Percentiles rank a stretch among this genome's conserved stretches.
These are phyloP conservation scores for Dolichallabes microphthalmus DNA, from an alignment of 2,113 vertebrate genomes.

Conservation along the genomic window DNA sequence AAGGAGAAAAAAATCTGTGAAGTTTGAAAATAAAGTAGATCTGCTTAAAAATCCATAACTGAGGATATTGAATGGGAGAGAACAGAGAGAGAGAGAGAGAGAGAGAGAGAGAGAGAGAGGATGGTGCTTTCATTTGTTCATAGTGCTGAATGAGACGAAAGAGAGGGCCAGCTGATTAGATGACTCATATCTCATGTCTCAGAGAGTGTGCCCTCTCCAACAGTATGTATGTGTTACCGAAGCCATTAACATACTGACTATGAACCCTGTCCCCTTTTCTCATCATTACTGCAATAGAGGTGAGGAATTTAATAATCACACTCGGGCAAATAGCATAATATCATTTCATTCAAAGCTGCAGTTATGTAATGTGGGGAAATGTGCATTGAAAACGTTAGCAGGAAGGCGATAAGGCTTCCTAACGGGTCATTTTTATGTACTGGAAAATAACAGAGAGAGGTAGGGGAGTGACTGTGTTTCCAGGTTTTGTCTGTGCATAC, in stretches of 20 bases:
- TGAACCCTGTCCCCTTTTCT: slow-evolving; percentile 26
- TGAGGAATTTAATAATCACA: slow-evolving; percentile 37
- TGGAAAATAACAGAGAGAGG: neutral
- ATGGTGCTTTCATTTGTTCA: neutral
- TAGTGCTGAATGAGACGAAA: neutral
- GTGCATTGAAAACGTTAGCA: slow-evolving; percentile 13
- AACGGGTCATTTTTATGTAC: slow-evolving; percentile 4
- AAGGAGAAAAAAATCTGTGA: neutral
- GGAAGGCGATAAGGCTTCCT: slow-evolving; percentile 15
- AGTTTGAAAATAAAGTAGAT: neutral
- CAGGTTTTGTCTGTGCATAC: neutral
- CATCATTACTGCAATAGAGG: slow-evolving; percentile 19
- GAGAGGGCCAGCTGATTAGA: slow-evolving; percentile 1
- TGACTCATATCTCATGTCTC: slow-evolving; percentile 33
- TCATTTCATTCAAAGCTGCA: neutral
- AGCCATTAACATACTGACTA: slow-evolving; percentile 30
- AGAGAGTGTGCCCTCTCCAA: slow-evolving; percentile 4
- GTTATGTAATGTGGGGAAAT: slow-evolving; percentile 17
- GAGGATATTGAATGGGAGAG: neutral
- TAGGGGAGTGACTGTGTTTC: neutral
- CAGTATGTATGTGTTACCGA: slow-evolving; percentile 19
- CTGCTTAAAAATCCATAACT: slow-evolving; percentile 9
- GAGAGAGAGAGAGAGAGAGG: slow-evolving; percentile 1
- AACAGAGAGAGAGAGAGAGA: neutral
- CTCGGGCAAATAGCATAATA: slow-evolving; percentile 13